Base-by-base conservation (phyloP, 2,113 vertebrate genomes). In the Ptychochromis oligacanthus region DNA sequence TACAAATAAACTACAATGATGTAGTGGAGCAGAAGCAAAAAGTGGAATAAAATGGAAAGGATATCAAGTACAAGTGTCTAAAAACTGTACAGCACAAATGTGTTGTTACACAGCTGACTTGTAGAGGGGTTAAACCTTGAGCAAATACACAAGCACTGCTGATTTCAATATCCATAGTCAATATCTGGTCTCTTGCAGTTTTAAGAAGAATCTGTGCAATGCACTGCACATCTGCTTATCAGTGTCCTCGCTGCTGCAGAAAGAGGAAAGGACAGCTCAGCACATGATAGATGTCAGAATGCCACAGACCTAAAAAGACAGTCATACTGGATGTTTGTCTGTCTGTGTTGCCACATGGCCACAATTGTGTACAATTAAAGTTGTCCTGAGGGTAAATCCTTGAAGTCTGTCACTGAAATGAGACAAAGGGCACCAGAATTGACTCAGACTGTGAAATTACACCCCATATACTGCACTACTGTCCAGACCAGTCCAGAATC, bases 401-500 rank as follows among this genome's bases (percentile, higher is more conserved):
- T 80, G 18, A 85, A 86, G 74, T 82, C 43, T 40, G 79, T 62
- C 67, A 26, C 61, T 56, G 31, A 83, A 79, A 80, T 1, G 26
- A 87, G 79, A 80, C 70, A 56, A 61, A 59, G 40, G 75, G 78
- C 79, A 82, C n/a, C 82, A 65, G 31, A 36, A 34, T 5, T 59
- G 78, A 89, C 83, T 84, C 91, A 93, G 94, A 94, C 88, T 24
- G 89, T 80, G 55, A 94, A 94, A 94, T 94, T 94, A 94, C 77
- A 94, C 31, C 80, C 83, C 55, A 40, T 26, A 17, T 36, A 20
- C 58, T 43, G 5, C 55, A 56, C 52, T 75, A 54, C 14, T 20
- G n/a, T 72, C 52, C 82, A 56, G 58, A 46, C 59, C 80, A 2
- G 24, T 79, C 54, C 80, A 75, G 46, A 79, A 20, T 61, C 36